Percentiles rank a stretch among this genome's conserved stretches.
phyloP scores from a whole-genome alignment of 2,113 vertebrate species.

The Campylomormyrus numenius region DNA sequence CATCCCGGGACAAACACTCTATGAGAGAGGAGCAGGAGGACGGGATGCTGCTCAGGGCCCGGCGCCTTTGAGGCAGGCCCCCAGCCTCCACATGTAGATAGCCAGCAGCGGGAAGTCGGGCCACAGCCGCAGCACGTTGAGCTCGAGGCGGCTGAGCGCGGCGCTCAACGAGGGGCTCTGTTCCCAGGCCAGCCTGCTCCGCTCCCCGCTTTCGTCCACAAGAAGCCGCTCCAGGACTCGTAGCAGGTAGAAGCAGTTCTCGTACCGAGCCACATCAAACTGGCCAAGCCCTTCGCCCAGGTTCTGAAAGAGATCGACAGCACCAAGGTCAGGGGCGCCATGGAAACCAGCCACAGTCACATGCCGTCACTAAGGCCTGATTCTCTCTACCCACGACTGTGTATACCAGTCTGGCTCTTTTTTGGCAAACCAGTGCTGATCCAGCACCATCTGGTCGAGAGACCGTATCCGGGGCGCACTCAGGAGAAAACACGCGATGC shows the following conservation, averaged over 20 bases:
- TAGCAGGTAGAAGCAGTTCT: slow-evolving; percentile 71
- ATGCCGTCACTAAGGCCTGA: neutral
- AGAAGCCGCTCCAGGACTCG: slow-evolving; percentile 73
- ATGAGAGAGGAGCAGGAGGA: neutral
- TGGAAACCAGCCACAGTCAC: neutral
- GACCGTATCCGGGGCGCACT: neutral
- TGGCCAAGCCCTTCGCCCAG: slow-evolving; percentile 19
- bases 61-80: slow-evolving; percentile 37
- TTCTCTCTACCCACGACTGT: neutral
- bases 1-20: neutral
- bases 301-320: slow-evolving; percentile 49
- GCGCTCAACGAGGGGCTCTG: neutral
- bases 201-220: slow-evolving; percentile 30
- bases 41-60: neutral
- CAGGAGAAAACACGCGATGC: neutral
- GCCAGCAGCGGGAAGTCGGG: slow-evolving; percentile 79
- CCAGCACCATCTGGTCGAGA: neutral
- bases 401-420: neutral
- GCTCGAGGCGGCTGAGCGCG: slow-evolving; percentile 64
- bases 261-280: slow-evolving; percentile 64
- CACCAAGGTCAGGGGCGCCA: neutral
- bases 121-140: slow-evolving; percentile 60
- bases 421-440: neutral
- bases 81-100: slow-evolving; percentile 77
- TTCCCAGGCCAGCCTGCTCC: slow-evolving; percentile 36